A percentile compares a stretch with the other conserved stretches of the same genome.
Conservation (phyloP, 2,113 vertebrate species). For the Crotalus helleri region DNA sequence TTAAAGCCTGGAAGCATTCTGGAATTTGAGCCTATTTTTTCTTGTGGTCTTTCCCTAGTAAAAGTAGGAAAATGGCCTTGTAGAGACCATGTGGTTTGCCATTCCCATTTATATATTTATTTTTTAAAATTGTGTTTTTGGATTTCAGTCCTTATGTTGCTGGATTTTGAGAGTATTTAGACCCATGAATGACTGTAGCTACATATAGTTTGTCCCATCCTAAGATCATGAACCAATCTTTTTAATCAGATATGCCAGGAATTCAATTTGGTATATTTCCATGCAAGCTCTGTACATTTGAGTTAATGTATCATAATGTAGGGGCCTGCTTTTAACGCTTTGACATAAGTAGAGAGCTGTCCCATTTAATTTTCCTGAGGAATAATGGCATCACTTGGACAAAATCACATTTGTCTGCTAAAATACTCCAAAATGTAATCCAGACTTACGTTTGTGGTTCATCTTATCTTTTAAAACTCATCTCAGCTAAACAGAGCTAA, state of each 20-base stretch:
- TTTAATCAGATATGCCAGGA: background rate
- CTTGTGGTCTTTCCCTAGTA: background rate
- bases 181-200: background rate
- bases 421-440: background rate
- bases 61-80: background rate
- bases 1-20: background rate
- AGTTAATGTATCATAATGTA: background rate
- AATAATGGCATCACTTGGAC: background rate
- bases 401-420: background rate
- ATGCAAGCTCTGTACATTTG: background rate
- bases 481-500: background rate
- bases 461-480: background rate
- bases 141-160: background rate
- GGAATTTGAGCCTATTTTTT: background rate
- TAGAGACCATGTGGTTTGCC: background rate
- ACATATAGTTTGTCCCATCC: background rate
- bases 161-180: background rate
- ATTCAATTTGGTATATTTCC: background rate
- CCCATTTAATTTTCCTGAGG: background rate
- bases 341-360: background rate
- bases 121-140: background rate
- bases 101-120: background rate
- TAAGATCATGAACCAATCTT: background rate
- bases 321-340: background rate
- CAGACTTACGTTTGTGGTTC: background rate